Conservation (phyloP, 2,888 invertebrate genomes). For the Cylindroiulus punctatus region DNA sequence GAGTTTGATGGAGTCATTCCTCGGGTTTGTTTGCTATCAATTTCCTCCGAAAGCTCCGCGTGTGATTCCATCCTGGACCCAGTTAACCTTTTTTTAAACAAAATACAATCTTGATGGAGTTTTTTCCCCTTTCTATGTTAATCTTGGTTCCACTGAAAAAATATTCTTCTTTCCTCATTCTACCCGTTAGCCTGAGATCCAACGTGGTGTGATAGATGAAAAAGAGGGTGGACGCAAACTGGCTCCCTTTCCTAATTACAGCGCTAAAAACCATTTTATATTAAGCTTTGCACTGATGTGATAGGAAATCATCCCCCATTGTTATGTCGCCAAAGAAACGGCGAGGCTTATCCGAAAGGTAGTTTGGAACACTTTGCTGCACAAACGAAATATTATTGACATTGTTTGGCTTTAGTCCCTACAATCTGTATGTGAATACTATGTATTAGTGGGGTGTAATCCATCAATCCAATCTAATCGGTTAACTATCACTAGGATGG, state of each 20-base stretch:
- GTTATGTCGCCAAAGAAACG: slow-evolving; percentile 35
- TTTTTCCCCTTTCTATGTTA: slow-evolving; percentile 24
- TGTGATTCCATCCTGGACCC: slow-evolving; percentile 26
- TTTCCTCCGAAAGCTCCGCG: slow-evolving; percentile 24
- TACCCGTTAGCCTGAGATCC: not conserved
- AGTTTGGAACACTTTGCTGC: not conserved
- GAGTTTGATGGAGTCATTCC: slow-evolving; percentile 47
- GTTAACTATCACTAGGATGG: too few species aligned
- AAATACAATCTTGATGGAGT: slow-evolving; percentile 45
- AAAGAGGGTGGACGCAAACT: slow-evolving; percentile 13
- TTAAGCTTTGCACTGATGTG: slow-evolving; percentile 45
- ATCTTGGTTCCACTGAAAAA: not conserved
- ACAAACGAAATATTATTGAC: too few species aligned
- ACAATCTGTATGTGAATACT: too few species aligned
- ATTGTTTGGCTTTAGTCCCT: too few species aligned
- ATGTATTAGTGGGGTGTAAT: too few species aligned
- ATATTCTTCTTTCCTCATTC: not conserved
- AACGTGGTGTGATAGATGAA: slow-evolving; percentile 26
- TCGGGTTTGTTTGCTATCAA: slow-evolving; percentile 38
- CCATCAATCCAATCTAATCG: too few species aligned
- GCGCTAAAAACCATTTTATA: slow-evolving; percentile 39
- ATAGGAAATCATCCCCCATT: slow-evolving; percentile 36
- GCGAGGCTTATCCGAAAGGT: not conserved
- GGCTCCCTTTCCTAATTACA: slow-evolving; percentile 35
- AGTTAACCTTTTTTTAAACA: slow-evolving; percentile 39